phyloP scores from a whole-genome alignment of 2,113 vertebrate genomes.

The Sinosuthora webbiana region DNA sequence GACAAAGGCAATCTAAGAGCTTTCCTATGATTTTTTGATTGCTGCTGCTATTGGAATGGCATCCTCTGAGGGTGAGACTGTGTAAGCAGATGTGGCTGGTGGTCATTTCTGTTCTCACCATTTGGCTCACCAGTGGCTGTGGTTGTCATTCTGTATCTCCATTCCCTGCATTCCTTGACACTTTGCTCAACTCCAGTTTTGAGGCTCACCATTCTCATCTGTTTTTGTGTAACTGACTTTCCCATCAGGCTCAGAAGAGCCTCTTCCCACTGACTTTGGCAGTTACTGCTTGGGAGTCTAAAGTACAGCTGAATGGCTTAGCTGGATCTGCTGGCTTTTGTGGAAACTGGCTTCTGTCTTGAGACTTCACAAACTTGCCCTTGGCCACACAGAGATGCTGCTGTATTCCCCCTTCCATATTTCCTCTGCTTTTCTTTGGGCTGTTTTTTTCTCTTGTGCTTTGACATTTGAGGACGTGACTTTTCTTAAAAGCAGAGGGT shows the following conservation, averaged over 20 bases:
- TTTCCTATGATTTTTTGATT: neutral
- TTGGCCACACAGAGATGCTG: neutral
- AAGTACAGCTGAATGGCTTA: neutral
- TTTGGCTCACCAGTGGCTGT: neutral
- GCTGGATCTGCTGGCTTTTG: neutral
- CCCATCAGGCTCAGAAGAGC: neutral
- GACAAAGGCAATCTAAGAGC: neutral
- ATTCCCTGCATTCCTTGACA: neutral
- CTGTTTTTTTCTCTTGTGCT: neutral
- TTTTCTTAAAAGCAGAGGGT: neutral
- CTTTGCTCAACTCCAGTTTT: neutral
- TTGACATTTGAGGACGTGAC: fast-evolving
- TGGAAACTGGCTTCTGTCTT: neutral
- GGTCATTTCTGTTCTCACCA: neutral
- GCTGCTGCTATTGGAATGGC: neutral
- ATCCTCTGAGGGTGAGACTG: neutral
- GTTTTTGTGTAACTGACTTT: neutral
- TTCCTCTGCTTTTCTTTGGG: neutral
- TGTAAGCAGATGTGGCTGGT: neutral
- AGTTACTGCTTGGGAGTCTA: neutral
- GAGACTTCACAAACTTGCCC: neutral
- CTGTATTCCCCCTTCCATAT: neutral
- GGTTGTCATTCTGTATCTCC: neutral
- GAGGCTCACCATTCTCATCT: neutral
- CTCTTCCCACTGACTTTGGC: neutral